phyloP scores from a whole-genome alignment of 2,797 vertebrate species.

The Neosalanx taihuensis region DNA sequence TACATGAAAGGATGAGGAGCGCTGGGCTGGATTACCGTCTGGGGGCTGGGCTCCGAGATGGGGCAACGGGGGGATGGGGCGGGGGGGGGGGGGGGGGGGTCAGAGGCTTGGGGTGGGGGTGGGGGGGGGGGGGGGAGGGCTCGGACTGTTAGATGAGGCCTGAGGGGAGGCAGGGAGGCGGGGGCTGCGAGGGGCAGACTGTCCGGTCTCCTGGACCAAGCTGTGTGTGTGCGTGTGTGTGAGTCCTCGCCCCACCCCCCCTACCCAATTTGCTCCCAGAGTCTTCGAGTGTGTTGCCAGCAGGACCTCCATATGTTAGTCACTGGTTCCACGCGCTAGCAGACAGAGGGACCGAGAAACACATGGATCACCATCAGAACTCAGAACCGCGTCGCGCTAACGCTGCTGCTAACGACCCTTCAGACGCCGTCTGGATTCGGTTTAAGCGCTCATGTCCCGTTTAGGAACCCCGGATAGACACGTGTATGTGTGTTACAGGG shows the following conservation, averaged over 20 bases:
- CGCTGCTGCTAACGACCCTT: constrained; percentile 58
- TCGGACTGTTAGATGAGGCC: constrained; percentile 43
- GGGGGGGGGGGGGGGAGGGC: constrained; percentile 40
- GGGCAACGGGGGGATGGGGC: constrained; percentile 54
- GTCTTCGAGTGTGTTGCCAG: neutral
- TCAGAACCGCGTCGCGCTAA: constrained; percentile 47
- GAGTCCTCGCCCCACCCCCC: neutral
- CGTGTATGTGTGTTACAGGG: constrained; percentile 15
- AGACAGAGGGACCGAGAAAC: constrained; percentile 38
- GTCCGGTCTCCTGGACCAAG: constrained; percentile 49
- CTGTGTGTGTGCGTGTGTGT: constrained; percentile 25
- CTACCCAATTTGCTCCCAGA: too few species aligned
- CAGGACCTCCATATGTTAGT: constrained; percentile 47
- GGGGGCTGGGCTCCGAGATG: constrained; percentile 66
- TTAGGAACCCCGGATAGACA: constrained; percentile 56
- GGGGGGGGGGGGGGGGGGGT: constrained; percentile 47
- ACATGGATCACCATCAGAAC: constrained; percentile 7
- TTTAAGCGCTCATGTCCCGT: constrained; percentile 69
- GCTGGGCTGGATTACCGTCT: constrained; percentile 82
- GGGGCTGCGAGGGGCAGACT: constrained; percentile 56
- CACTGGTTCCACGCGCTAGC: constrained; percentile 24
- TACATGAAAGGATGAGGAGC: constrained; percentile 82
- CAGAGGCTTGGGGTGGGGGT: constrained; percentile 27
- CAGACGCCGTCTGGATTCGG: constrained; percentile 57
- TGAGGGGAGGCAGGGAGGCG: constrained; percentile 41